Evolutionary conservation across 23 tunicate species (phyloP), one percentile per base, ranked within the genome.

Genomic region (Oikopleura dioica): DNA sequence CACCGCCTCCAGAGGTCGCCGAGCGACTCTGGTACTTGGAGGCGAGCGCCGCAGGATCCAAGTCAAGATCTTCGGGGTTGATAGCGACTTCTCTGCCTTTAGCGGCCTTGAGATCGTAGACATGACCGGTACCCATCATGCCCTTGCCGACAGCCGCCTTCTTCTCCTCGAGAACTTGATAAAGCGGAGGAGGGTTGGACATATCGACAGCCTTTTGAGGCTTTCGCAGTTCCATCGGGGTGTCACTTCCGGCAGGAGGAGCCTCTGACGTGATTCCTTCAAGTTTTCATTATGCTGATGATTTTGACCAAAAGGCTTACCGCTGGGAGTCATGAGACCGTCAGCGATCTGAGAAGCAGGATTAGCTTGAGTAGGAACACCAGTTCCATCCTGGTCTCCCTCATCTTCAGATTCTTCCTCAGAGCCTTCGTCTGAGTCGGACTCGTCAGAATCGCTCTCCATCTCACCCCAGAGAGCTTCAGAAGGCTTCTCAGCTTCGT

Each of bases 41-140:
- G 28, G 99, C 87, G 84, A 92, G 86, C 0, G 87, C 85, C 36
- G 84, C 85, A 21, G 87, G 83, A 69, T 92, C 99, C 38, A 88
- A 58, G 0, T 86, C 95, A 0, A 92, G 79, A 51, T 92, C 99
- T 51, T 86, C 99, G 0, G 95, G 95, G 58, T 86, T 86, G 36
- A 92, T 38, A 12, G 87, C 88, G 34, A 86, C 89, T 78, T 86
- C 95, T 1, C 81, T 85, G 0, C 95, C 92, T 24, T 23, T 16
- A 38, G 83, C 85, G 26, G 75, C 78, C 37, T 85, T 75, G 28
- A 88, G 80, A 51, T 92, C 99, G 63, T 92, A 92, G 1, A 83
- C 88, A 59, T 92, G 99, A 9, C 82, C 77, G 0, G 99, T 86
- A n/a, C 85, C 99, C 99, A 92, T 92, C 99, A 92, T 92, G 29